Percentiles rank a stretch among this genome's conserved stretches.
Evolutionary conservation across 2,797 vertebrate species (phyloP).

Genomic region (Brachyalestes nurse): DNA sequence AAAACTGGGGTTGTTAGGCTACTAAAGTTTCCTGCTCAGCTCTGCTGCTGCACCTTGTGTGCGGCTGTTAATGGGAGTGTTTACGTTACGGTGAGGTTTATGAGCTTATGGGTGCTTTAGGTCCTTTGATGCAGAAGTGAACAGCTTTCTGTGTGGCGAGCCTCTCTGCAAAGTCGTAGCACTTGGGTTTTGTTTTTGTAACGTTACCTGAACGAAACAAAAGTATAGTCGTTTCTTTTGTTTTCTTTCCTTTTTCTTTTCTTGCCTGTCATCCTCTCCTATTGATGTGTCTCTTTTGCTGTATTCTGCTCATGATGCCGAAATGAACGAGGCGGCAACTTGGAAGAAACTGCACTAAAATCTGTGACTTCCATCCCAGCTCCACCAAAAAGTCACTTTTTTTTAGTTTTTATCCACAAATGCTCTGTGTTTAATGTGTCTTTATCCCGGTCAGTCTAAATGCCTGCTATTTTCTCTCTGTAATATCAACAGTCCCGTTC

Average conservation of each 20-base stretch:
- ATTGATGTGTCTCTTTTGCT: too few relatives aligned
- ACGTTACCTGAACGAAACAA: not conserved
- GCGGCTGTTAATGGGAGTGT: not conserved
- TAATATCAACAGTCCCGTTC: not conserved
- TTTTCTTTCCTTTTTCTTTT: not conserved
- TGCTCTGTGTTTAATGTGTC: not conserved
- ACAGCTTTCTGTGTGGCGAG: not conserved
- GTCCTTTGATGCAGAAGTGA: not conserved
- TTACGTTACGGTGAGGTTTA: not conserved
- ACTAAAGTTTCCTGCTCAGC: not conserved
- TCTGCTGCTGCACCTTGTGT: not conserved
- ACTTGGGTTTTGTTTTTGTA: not conserved
- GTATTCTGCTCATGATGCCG: too few relatives aligned
- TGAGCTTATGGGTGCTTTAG: not conserved
- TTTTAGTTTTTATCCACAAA: not conserved
- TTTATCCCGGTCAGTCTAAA: not conserved
- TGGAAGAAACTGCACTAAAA: too few relatives aligned
- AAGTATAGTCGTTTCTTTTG: too few relatives aligned
- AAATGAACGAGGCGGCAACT: too few relatives aligned
- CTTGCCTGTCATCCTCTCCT: not conserved
- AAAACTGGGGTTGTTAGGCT: not conserved
- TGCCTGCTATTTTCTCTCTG: not conserved
- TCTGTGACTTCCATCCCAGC: too few relatives aligned
- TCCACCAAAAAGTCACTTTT: too few relatives aligned
- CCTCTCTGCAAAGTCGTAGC: not conserved